Evolutionary conservation across 2,113 vertebrate species (phyloP).

Genomic region (Dromiciops gliroides): DNA sequence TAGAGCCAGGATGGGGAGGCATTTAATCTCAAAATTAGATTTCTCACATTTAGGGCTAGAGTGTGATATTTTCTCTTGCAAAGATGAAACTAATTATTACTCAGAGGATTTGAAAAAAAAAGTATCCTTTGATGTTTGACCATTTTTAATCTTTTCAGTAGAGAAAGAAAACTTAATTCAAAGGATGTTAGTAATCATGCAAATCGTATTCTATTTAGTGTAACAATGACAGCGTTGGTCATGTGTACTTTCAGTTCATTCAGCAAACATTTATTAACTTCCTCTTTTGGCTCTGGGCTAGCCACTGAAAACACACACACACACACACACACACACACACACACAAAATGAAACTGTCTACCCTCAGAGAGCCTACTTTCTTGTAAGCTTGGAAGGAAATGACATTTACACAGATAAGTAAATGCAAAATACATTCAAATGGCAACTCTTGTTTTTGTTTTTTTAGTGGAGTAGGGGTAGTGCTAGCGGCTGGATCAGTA

Average conservation of each 20-base stretch:
- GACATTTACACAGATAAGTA: not conserved
- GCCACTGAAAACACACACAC: not conserved
- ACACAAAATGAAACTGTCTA: not conserved
- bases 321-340: too few relatives aligned
- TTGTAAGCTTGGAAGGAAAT: not conserved
- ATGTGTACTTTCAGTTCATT: not conserved
- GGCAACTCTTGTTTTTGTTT: not conserved
- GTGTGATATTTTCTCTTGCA: not conserved
- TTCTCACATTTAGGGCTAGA: constrained; percentile 12
- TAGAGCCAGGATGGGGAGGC: not conserved
- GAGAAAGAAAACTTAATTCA: constrained; percentile 12
- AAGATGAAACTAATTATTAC: not conserved
- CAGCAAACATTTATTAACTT: not conserved
- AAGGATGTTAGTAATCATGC: not conserved
- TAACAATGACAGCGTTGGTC: not conserved
- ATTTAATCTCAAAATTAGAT: constrained; percentile 1
- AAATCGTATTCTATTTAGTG: not conserved
- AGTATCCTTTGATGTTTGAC: not conserved
- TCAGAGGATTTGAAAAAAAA: not conserved
- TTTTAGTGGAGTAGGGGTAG: not conserved
- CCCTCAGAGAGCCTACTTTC: not conserved
- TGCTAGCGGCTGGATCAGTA: not conserved
- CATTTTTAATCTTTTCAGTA: not conserved
- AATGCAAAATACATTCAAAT: not conserved
- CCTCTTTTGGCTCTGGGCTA: not conserved